Conservation (phyloP, 2,888 invertebrate species). For the Linnaemya tessellans region DNA sequence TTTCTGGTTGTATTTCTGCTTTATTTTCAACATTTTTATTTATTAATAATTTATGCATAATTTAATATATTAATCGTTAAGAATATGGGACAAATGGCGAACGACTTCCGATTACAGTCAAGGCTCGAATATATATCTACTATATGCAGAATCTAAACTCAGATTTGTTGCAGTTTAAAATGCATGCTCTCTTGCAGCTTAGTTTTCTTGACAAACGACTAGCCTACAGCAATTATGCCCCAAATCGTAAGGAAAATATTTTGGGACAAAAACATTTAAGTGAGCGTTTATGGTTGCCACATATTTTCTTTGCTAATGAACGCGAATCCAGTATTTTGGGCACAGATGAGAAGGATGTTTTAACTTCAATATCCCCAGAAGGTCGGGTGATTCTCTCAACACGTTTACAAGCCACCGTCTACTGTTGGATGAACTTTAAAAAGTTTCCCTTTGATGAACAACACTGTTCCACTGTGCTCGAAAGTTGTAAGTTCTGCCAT, state of each 20-base stretch:
- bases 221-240: constrained; percentile 77
- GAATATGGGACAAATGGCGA: constrained; percentile 74
- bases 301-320: constrained; percentile 80
- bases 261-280: constrained; percentile 80
- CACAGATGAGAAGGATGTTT: constrained; percentile 80
- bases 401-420: constrained; percentile 78
- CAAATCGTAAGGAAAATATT: constrained; percentile 77
- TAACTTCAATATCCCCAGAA: constrained; percentile 79
- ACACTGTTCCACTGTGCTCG: constrained; percentile 78
- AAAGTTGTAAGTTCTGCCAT: constrained; percentile 78
- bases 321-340: constrained; percentile 80
- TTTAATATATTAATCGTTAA: constrained; percentile 18
- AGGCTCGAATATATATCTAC: constrained; percentile 79
- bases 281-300: constrained; percentile 80
- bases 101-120: constrained; percentile 78
- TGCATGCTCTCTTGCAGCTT: constrained; percentile 78
- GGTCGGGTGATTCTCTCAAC: constrained; percentile 79
- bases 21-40: not conserved
- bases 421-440: constrained; percentile 81
- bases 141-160: constrained; percentile 80
- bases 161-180: constrained; percentile 79
- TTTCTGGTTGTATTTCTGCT: constrained; percentile 10
- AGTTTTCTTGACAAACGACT: constrained; percentile 78
- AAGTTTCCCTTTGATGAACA: constrained; percentile 81
- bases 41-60: constrained; percentile 74